Evolutionary conservation across 2,797 vertebrate genomes (phyloP), one percentile per base, ranked within the genome.

Genomic region (Scolopax rusticola): DNA sequence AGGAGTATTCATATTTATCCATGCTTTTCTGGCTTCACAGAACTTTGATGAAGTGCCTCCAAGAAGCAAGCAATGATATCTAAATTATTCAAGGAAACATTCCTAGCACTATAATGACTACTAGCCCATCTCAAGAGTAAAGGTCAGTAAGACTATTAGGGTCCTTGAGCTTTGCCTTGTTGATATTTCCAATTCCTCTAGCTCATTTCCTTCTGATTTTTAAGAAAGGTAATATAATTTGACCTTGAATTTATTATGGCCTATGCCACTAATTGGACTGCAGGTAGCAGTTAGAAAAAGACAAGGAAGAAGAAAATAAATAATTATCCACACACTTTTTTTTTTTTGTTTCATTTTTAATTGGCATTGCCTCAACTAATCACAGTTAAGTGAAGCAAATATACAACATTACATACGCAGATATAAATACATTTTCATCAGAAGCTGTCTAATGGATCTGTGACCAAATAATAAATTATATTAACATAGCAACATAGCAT

Each of bases 51-150:
- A 97, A 95, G 65, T 90, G 40, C 51, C 69, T 90, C 43, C 51
- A 68, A 80, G 82, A 94, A 87, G n/a, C 21, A 95, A 93, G 61
- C 14, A 87, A 56, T 21, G 60, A 18, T 45, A 84, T 69, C 69
- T 95, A 84, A 97, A 96, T 96, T 93, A 97, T 96, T 95, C 94
- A 95, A 84, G 67, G n/a, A 64, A 92, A 76, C 33, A 83, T 94
- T 64, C 50, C 45, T 24, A 76, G 54, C 43, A 76, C 56, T 71
- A 48, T 90, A 67, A 88, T 71, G 57, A 91, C 48, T 94, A 76
- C 53, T 67, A 90, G 92, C 30, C 59, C 48, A 41, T 94, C 32
- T 86, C 33, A 57, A 56, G 77, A 87, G 90, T 56, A 95, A 94
- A 95, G 92, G 57, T 92, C 91, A 96, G 30, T 60, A 94, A 94